These are phyloP conservation scores for Ephialtes manifestator DNA, from an alignment of 2,888 invertebrate species.

Conservation along the genomic window DNA sequence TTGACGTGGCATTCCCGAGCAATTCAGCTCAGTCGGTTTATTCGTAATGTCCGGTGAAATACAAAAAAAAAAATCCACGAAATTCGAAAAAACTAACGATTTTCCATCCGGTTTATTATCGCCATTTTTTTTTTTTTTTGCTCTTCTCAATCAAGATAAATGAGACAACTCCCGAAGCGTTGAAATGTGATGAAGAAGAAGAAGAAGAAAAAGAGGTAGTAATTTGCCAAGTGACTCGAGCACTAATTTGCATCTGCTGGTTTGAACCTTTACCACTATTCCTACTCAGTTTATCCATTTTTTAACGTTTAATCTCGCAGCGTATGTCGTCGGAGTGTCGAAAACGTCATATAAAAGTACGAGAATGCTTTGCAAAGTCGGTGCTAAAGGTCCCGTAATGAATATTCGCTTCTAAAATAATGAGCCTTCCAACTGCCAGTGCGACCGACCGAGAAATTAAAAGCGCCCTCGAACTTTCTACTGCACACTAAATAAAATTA, in stretches of 20 bases:
- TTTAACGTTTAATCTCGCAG: constrained; percentile 25
- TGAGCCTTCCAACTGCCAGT: constrained; percentile 7
- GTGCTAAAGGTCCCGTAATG: constrained; percentile 45
- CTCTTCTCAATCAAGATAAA: background rate
- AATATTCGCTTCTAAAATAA: constrained; percentile 50
- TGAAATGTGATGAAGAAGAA: no score
- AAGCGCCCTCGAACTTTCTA: constrained; percentile 32
- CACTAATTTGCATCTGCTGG: constrained; percentile 9
- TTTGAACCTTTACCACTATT: background rate
- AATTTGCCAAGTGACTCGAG: background rate
- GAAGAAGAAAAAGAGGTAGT: constrained; percentile 1
- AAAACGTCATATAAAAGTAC: constrained; percentile 2
- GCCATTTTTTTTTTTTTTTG: background rate
- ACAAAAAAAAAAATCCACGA: background rate
- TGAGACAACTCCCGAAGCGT: background rate
- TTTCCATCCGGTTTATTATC: background rate
- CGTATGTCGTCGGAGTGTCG: background rate
- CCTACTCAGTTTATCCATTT: background rate
- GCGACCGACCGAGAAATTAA: constrained; percentile 29
- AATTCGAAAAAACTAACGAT: background rate
- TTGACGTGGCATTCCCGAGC: constrained; percentile 45
- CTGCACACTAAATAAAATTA: constrained; percentile 2
- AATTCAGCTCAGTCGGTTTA: constrained; percentile 24
- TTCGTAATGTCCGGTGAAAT: constrained; percentile 1
- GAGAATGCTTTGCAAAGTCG: constrained; percentile 24